Evolutionary conservation across 1,140 invertebrate genomes (phyloP).

Genomic region (Drosophila parabipectinata): DNA sequence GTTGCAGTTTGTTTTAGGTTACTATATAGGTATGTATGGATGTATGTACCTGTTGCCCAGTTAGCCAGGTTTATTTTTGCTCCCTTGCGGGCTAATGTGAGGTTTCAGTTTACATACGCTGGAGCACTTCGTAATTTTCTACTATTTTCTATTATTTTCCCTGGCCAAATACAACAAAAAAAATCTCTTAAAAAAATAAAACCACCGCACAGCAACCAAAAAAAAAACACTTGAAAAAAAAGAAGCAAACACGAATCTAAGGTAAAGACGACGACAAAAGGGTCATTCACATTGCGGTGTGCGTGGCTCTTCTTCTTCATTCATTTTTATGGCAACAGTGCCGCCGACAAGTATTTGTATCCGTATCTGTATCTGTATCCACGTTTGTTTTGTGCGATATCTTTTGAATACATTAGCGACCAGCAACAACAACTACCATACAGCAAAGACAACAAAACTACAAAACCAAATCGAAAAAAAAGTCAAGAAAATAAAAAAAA

Average conservation of each 20-base stretch:
- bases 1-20: not conserved
- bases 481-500: not conserved
- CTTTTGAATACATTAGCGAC: slow-evolving; percentile 73
- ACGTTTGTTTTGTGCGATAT: slow-evolving; percentile 59
- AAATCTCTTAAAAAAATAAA: slow-evolving; percentile 45
- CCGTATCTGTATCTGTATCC: slow-evolving; percentile 38
- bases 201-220: slow-evolving; percentile 31
- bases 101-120: slow-evolving; percentile 50
- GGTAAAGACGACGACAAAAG: slow-evolving; percentile 50
- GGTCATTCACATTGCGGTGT: slow-evolving; percentile 68
- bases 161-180: slow-evolving; percentile 28
- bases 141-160: slow-evolving; percentile 48
- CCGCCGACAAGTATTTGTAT: slow-evolving; percentile 56
- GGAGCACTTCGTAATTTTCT: slow-evolving; percentile 45
- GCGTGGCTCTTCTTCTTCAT: slow-evolving; percentile 30
- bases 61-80: slow-evolving; percentile 31
- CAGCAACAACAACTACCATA: not conserved
- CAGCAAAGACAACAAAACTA: too few species aligned
- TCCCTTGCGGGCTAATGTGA: slow-evolving; percentile 33
- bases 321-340: slow-evolving; percentile 32
- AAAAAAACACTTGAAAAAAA: slow-evolving; percentile 38
- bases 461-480: not conserved
- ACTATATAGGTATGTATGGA: not conserved
- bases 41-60: slow-evolving; percentile 30
- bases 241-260: slow-evolving; percentile 33